A percentile compares a stretch with the other conserved stretches of the same genome.
Conservation (phyloP, 1,140 invertebrate genomes). For the Hestina assimilis region DNA sequence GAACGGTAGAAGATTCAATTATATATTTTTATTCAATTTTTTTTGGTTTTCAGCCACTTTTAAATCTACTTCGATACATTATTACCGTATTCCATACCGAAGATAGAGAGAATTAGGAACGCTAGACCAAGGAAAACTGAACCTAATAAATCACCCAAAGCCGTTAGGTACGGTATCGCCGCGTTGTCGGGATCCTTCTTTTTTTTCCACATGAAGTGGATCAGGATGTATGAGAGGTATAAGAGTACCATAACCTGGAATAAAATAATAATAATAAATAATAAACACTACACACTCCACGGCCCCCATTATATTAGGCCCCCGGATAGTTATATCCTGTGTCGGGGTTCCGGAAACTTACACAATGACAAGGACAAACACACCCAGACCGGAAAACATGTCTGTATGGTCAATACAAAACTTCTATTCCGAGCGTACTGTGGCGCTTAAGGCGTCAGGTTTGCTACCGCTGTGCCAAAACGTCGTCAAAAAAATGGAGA, state of each 20-base stretch:
- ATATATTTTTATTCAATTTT: conserved; percentile 6
- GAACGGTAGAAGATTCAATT: conserved; percentile 7
- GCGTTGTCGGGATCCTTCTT: conserved; percentile 97
- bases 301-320: too few relatives aligned
- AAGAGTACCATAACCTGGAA: conserved; percentile 87
- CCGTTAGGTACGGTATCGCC: conserved; percentile 97
- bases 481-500: too few relatives aligned
- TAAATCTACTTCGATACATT: conserved; percentile 40
- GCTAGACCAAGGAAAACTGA: conserved; percentile 90
- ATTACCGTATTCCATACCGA: conserved; percentile 80
- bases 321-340: too few relatives aligned
- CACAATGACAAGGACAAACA: too few relatives aligned
- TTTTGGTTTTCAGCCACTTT: conserved; percentile 21
- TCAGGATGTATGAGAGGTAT: conserved; percentile 91
- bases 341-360: too few relatives aligned
- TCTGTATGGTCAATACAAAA: too few relatives aligned
- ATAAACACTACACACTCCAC: too few relatives aligned
- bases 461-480: too few relatives aligned
- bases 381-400: too few relatives aligned
- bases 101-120: conserved; percentile 88
- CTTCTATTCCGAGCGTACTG: too few relatives aligned
- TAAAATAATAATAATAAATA: too few relatives aligned
- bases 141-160: conserved; percentile 95
- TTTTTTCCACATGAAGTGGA: conserved; percentile 93
- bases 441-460: too few relatives aligned